phyloP scores from a whole-genome alignment of 2,113 vertebrate species.

The Burhinus bistriatus region DNA sequence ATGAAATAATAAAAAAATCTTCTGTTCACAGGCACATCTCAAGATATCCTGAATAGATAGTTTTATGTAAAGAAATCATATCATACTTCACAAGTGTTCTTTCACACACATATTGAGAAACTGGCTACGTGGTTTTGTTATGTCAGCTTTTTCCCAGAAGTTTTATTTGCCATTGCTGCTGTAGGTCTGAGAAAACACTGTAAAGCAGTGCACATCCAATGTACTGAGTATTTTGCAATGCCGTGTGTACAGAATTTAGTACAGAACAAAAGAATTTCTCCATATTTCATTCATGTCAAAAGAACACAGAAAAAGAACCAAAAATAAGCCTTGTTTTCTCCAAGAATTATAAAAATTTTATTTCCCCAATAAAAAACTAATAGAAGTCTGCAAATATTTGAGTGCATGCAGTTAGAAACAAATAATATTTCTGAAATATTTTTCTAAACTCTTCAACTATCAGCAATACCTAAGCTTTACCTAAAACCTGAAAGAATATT shows the following conservation, averaged over 20 bases:
- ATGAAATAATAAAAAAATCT: neutral
- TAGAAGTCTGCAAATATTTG: neutral
- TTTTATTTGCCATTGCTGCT: neutral
- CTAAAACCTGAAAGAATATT: neutral
- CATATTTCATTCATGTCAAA: neutral
- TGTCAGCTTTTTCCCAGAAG: neutral
- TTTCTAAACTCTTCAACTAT: neutral
- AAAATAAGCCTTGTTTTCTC: neutral
- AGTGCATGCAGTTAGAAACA: neutral
- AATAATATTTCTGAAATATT: neutral
- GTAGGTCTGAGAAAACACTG: neutral
- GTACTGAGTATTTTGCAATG: neutral
- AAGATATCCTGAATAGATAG: neutral
- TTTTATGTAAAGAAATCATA: neutral
- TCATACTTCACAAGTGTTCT: neutral
- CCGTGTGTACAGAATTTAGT: neutral
- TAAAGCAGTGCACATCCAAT: neutral
- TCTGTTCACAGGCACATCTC: neutral
- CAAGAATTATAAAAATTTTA: neutral
- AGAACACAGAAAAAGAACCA: neutral
- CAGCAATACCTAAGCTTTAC: neutral
- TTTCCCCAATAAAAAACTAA: neutral
- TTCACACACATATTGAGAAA: neutral
- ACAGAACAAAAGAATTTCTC: neutral
- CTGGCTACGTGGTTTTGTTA: neutral